These are phyloP conservation scores for Diorhabda sublineata DNA, from an alignment of 1,140 invertebrate species.

Conservation along the genomic window DNA sequence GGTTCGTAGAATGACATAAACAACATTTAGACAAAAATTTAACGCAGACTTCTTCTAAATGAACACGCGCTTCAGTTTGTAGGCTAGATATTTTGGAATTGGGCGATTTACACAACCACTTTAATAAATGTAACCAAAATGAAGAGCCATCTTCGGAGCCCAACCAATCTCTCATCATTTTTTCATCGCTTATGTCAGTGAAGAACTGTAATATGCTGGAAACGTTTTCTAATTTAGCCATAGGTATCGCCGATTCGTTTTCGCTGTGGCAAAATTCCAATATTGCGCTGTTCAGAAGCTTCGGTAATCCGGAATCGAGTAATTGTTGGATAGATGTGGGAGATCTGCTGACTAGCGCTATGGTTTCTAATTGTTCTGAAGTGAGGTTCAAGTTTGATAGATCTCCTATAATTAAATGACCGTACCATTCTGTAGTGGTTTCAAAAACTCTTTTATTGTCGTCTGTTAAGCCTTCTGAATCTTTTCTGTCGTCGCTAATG, in stretches of 20 bases:
- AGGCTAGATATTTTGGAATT: slow-evolving; percentile 46
- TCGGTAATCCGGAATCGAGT: slow-evolving; percentile 71
- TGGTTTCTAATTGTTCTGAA: slow-evolving; percentile 65
- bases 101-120: slow-evolving; percentile 62
- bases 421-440: slow-evolving; percentile 55
- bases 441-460: slow-evolving; percentile 62
- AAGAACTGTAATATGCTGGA: slow-evolving; percentile 75
- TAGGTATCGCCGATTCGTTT: slow-evolving; percentile 36
- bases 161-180: slow-evolving; percentile 81
- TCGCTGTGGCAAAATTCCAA: slow-evolving; percentile 52
- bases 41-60: slow-evolving; percentile 70
- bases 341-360: slow-evolving; percentile 73
- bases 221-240: slow-evolving; percentile 54
- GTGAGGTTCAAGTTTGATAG: slow-evolving; percentile 52
- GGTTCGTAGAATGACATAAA: slow-evolving; percentile 79
- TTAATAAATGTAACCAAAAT: slow-evolving; percentile 80
- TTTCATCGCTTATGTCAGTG: slow-evolving; percentile 72
- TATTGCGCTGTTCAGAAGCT: slow-evolving; percentile 58
- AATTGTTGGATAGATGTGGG: slow-evolving; percentile 67
- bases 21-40: slow-evolving; percentile 74
- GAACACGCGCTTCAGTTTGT: slow-evolving; percentile 56
- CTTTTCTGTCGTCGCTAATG: slow-evolving; percentile 59
- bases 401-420: slow-evolving; percentile 47
- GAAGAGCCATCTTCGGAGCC: slow-evolving; percentile 69
- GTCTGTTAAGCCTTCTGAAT: slow-evolving; percentile 60